Percentiles rank a stretch among this genome's conserved stretches.
Conservation (phyloP, 2,888 invertebrate genomes). For the Uloborus plumipes region DNA sequence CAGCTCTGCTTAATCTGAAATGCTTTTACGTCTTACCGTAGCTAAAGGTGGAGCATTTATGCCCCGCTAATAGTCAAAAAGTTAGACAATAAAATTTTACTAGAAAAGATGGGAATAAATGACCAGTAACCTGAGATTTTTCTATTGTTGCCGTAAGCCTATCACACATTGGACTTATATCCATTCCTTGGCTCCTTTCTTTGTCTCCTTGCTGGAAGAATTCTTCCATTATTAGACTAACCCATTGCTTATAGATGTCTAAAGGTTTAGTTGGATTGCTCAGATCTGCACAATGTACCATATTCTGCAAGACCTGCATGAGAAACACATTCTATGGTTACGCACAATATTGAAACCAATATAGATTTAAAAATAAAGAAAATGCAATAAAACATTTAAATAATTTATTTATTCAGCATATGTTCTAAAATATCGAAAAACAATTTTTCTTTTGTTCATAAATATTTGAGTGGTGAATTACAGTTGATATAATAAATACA, state of each 20-base stretch:
- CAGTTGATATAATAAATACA: no score
- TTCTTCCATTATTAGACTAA: slow-evolving; percentile 95
- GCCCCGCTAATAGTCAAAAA: not conserved
- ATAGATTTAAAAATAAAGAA: not conserved
- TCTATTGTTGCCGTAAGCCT: slow-evolving; percentile 96
- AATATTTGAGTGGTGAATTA: no score
- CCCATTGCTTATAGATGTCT: slow-evolving; percentile 93
- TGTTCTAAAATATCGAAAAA: not conserved
- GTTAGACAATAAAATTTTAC: slow-evolving; percentile 5
- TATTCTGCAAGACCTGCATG: slow-evolving; percentile 91
- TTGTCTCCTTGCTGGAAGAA: slow-evolving; percentile 98
- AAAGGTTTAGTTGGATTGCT: slow-evolving; percentile 95
- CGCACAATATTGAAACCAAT: no score
- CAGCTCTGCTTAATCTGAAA: no score
- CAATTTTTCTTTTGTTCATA: no score
- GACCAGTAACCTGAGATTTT: slow-evolving; percentile 84
- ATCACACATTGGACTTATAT: slow-evolving; percentile 99
- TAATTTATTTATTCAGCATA: not conserved
- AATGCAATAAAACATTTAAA: not conserved
- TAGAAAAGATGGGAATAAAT: not conserved
- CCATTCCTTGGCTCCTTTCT: slow-evolving; percentile 94
- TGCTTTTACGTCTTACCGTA: not conserved
- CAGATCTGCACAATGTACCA: slow-evolving; percentile 98
- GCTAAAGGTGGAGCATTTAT: not conserved
- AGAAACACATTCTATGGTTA: not conserved